Evolutionary conservation across 2,888 invertebrate genomes (phyloP).

Genomic region (Apomyelois bistriatella): DNA sequence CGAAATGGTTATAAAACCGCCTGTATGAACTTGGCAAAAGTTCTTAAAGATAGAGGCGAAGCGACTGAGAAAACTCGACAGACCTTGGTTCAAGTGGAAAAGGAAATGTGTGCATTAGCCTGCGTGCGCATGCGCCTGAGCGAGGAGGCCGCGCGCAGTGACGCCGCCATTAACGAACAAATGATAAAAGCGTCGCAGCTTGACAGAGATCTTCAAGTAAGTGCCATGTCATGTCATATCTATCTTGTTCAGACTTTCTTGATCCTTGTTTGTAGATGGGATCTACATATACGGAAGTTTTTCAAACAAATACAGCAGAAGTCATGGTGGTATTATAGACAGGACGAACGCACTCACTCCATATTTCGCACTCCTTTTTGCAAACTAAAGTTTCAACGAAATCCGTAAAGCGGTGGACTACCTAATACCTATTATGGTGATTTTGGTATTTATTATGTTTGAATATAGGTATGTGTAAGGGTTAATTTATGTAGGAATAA

Average conservation of each 20-base stretch:
- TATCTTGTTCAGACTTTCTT: not conserved
- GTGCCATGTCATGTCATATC: not conserved
- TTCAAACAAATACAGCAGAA: too few species aligned
- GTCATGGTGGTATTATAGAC: too few species aligned
- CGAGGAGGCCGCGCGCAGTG: constrained; percentile 42
- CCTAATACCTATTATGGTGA: too few species aligned
- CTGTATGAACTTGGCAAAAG: constrained; percentile 31
- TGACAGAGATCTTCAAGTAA: constrained; percentile 57
- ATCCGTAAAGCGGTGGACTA: too few species aligned
- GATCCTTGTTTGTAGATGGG: too few species aligned
- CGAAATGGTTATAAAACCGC: constrained; percentile 41
- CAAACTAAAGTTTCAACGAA: too few species aligned
- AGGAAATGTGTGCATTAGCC: constrained; percentile 43
- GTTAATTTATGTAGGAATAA: too few species aligned
- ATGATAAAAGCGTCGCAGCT: constrained; percentile 48
- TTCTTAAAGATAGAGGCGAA: constrained; percentile 33
- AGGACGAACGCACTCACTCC: too few species aligned
- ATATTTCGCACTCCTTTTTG: too few species aligned
- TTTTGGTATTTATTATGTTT: too few species aligned
- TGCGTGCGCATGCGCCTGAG: constrained; percentile 37
- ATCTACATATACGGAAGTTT: too few species aligned
- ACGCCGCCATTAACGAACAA: constrained; percentile 42
- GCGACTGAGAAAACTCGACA: constrained; percentile 36
- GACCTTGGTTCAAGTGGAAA: constrained; percentile 37
- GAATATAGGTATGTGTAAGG: too few species aligned